Evolutionary conservation across 1,140 invertebrate species (phyloP), one percentile per base, ranked within the genome.

Genomic region (Aphelenchoides fujianensis): DNA sequence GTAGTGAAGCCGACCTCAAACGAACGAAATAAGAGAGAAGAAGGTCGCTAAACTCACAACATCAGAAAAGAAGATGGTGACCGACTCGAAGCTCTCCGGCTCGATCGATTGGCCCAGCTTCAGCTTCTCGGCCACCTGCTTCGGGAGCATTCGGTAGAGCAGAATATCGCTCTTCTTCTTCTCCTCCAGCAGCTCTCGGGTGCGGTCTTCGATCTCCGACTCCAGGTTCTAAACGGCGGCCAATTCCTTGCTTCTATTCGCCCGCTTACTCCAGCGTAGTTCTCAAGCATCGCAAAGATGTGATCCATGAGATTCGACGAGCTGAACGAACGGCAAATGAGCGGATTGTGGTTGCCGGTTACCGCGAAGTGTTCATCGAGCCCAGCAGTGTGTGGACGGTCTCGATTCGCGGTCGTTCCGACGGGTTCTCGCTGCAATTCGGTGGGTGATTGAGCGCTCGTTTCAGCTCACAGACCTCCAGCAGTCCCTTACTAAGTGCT

Each of bases 111-210:
- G 79, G 3, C 82, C 82, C 1, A 80, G 63, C 71, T 84, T 83
- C 35, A 83, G 71, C 36, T 78, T 79, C 59, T 83, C 82, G 27
- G 83, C 83, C 2, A 83, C 81, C 75, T 80, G 77, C 74, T 91
- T 90, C 0, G 95, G 95, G 55, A 98, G 85, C 93, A 98, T 95
- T 86, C 93, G 80, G 90, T 92, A 75, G 0, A 97, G 85, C 28
- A 97, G 84, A 12, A 91, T 89, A 80, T 93, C 92, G 73, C 93
- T 95, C 88, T 96, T 97, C 85, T 95, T 94, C 85, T 97, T 97
- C 85, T 97, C 95, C 84, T 96, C 93, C 66, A 92, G 90, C 36
- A 97, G 85, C 84, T 95, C 92, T 84, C 94, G 92, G 0, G 94
- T 97, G 70, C 94, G 86, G 82, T 96, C 93, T 79, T 95, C 92